These are phyloP conservation scores for Stratiomys singularior DNA, from an alignment of 2,888 invertebrate genomes.

Conservation along the genomic window DNA sequence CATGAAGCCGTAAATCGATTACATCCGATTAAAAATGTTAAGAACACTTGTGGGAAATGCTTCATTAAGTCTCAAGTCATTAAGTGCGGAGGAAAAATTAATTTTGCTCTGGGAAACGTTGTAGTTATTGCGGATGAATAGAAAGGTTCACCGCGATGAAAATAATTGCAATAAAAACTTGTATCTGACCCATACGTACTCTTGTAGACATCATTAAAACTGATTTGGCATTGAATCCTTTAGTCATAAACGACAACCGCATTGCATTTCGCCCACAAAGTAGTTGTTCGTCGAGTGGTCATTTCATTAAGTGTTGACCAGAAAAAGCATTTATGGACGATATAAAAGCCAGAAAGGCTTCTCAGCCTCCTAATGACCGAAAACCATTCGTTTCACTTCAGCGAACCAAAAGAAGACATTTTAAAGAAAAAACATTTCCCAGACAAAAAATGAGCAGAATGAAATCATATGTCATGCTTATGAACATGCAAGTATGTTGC, in stretches of 20 bases:
- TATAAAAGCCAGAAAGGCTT: constrained; percentile 18
- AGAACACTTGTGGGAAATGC: too few species aligned
- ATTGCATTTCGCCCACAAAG: constrained; percentile 30
- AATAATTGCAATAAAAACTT: constrained; percentile 10
- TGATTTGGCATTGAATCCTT: constrained; percentile 35
- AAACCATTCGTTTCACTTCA: too few species aligned
- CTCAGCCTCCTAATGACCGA: too few species aligned
- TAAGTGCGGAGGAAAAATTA: too few species aligned
- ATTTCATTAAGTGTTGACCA: constrained; percentile 42
- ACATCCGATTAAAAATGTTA: too few species aligned
- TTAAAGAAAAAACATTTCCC: too few species aligned
- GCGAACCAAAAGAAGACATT: too few species aligned
- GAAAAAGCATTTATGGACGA: constrained; percentile 39
- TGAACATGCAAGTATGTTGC: too few species aligned
- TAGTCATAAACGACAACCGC: constrained; percentile 20
- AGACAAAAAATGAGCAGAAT: too few species aligned
- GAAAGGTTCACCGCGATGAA: neutral
- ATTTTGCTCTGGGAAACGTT: neutral
- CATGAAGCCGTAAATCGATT: too few species aligned
- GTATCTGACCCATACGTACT: neutral
- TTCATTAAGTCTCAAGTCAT: too few species aligned
- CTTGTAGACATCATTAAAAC: constrained; percentile 31
- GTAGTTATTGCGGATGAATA: neutral
- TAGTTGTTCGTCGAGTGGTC: constrained; percentile 32
- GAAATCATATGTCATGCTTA: too few species aligned